Evolutionary conservation across 2,888 invertebrate species (phyloP), one percentile per base, ranked within the genome.

Genomic region (Stenurella melanura): DNA sequence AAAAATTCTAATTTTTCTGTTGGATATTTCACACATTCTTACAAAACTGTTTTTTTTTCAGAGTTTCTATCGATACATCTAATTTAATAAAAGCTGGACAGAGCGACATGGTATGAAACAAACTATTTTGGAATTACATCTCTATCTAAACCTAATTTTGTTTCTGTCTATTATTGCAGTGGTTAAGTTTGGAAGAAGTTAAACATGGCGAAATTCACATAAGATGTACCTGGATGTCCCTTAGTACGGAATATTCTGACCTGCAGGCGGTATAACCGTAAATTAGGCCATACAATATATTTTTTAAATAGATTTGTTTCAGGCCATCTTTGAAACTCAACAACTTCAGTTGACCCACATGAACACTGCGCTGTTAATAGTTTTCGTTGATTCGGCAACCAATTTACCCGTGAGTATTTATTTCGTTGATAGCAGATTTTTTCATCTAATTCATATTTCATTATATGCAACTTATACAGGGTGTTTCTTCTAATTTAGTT

Each of bases 201-300:
- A 97, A 97, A 88, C 96, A 97, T 86, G 99, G 99, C 5, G 94
- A 96, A 90, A 92, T 99, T 0, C 97, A 98, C 87, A 89, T 99
- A 70, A 94, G 96, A 67, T 91, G 97, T 64, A 94, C 94, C 6
- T 99, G 99, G 99, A 93, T 98, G 83, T 93, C 94, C 70, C 91
- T 98, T 73, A 93, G 95, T 64, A 90, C 93, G 50, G 92, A 95
- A 86, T 90, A 93, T 11, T 89, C 90, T 50, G 95, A 96, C 88
- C 91, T 98, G 9, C 93, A 94, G 86, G 92, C 93, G 82, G 96
- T 96, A 91, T 91, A 92, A 91, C 19, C 34, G 58, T 60, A 42
- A 18, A 18, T 50, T 21, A 30, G n/a, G 21, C 58, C n/a, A 50
- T 12, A 50, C 18, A 63, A 26, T 75, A 18, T 54, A 17, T 26